Conservation (phyloP, 2,113 vertebrate species). For the Strix aluco region DNA sequence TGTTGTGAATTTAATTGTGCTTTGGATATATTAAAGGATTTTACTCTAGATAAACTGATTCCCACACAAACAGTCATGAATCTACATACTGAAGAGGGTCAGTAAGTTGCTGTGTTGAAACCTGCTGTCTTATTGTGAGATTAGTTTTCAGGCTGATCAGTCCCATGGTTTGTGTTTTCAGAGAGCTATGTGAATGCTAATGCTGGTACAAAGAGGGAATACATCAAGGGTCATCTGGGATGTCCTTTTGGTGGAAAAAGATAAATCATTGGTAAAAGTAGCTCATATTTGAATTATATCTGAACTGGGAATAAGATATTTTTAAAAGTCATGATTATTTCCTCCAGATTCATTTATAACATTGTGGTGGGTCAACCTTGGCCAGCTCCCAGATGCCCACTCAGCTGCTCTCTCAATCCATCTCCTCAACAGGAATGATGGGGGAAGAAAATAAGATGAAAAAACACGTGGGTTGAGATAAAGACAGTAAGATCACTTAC, state of each 20-base stretch:
- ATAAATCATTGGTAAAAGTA: neutral
- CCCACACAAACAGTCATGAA: neutral
- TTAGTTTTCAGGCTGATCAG: neutral
- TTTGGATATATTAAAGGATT: neutral
- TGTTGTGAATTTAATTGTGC: neutral
- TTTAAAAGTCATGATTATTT: neutral
- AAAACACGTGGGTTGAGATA: fast-evolving
- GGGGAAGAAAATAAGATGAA: neutral
- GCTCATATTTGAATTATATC: neutral
- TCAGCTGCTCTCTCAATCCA: neutral
- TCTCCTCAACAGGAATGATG: neutral
- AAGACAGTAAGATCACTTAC: neutral
- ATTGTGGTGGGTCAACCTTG: neutral
- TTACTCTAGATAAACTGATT: neutral
- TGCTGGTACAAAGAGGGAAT: neutral
- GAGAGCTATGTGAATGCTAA: neutral
- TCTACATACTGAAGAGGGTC: neutral
- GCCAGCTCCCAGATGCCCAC: neutral
- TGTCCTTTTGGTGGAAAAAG: neutral
- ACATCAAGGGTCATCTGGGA: neutral
- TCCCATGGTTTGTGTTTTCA: neutral
- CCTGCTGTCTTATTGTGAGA: neutral
- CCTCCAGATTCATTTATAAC: neutral
- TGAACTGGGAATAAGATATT: neutral
- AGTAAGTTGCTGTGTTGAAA: neutral